A percentile compares a stretch with the other conserved stretches of the same genome.
Evolutionary conservation across 2,888 invertebrate genomes (phyloP).

Genomic region (Dorcus hopei): DNA sequence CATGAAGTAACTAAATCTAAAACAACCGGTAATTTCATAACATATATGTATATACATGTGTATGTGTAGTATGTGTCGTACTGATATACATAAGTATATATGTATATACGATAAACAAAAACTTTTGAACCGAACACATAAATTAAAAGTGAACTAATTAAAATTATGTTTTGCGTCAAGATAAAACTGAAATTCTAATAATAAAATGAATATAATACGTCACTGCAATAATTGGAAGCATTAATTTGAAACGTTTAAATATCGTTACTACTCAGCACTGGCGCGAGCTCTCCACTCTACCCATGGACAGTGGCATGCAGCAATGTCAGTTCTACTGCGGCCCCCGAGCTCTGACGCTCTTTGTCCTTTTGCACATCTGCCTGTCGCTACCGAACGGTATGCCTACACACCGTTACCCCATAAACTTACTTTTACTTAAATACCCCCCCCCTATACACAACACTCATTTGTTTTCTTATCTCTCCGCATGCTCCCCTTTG

Average conservation of each 20-base stretch:
- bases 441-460: not conserved
- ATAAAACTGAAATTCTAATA: slow-evolving; percentile 27
- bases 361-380: slow-evolving; percentile 50
- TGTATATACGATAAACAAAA: slow-evolving; percentile 39
- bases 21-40: slow-evolving; percentile 11
- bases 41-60: slow-evolving; percentile 47
- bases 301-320: slow-evolving; percentile 48
- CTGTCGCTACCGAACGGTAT: slow-evolving; percentile 51
- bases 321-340: slow-evolving; percentile 48
- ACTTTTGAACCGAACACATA: slow-evolving; percentile 33
- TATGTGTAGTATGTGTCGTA: slow-evolving; percentile 38
- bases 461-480: slow-evolving; percentile 1
- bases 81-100: slow-evolving; percentile 42
- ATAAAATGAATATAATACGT: slow-evolving; percentile 27
- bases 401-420: slow-evolving; percentile 17
- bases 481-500: not conserved
- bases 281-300: slow-evolving; percentile 39
- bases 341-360: slow-evolving; percentile 47
- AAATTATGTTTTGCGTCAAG: slow-evolving; percentile 28
- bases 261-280: slow-evolving; percentile 40
- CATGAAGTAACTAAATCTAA: slow-evolving; percentile 48
- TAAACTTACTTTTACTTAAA: not conserved
- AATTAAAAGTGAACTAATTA: slow-evolving; percentile 35
- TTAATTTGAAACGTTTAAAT: slow-evolving; percentile 21
- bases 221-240: slow-evolving; percentile 26